Base-by-base conservation (phyloP, 2,888 invertebrate species). In the Epistrophe eligans region DNA sequence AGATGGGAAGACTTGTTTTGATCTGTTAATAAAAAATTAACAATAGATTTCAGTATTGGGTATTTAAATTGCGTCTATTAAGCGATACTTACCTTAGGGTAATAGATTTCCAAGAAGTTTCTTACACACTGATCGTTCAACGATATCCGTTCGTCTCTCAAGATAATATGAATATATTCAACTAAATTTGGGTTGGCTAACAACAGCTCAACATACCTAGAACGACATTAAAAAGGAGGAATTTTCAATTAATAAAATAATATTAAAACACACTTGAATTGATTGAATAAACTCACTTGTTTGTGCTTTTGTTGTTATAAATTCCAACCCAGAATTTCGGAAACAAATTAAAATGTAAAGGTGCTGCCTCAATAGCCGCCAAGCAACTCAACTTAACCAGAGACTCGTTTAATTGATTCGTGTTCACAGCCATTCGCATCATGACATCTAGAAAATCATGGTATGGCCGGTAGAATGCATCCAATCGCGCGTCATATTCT, bases 271-370 rank as follows among this genome's bases (percentile, higher is more conserved):
- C 13, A 19, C 15, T 4, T 32, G 3, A 58, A 28, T 24, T 24
- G 13, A 11, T 43, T n/a, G 10, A 43, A 72, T 45, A 38, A 7
- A 90, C 91, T 90, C 80, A 93, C 93, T 92, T 93, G 89, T 93
- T 91, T 62, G 93, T 93, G 88, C 91, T 91, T 82, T 92, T 92
- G 55, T 92, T 93, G 88, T 96, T 95, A 90, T 96, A 95, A 71
- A 98, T 97, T 91, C 98, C 98, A 84, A 97, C 94, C 98, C 98
- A 98, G 90, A 98, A 95, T 90, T 97, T 96, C 17, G 98, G 97
- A 93, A 98, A 98, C 91, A 96, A 95, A 85, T 96, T 97, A 91
- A 97, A 96, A 93, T 98, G 96, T 88, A 98, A 94, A 2, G 98
- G 97, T 57, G 97, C 97, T 66, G 96, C 98, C 93, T 99, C 98